Base-by-base conservation (phyloP, 2,797 vertebrate genomes). In the Pelobates cultripes region DNA sequence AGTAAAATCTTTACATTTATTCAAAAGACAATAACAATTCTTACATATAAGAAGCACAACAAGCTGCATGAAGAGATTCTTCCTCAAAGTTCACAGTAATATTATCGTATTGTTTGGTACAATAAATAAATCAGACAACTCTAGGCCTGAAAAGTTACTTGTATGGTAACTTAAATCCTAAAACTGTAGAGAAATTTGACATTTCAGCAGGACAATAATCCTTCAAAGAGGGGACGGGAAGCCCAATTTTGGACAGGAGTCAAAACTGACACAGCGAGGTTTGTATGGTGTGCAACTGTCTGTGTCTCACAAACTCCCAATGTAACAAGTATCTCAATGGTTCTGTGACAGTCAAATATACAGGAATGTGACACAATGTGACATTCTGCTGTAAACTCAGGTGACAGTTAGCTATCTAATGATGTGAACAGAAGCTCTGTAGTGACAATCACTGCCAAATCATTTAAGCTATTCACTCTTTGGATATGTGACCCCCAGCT, bases 311-410 rank as follows among this genome's bases (percentile, higher is more conserved):
- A 13, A 17, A 4, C 12, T 63, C 7, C 8, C 55, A 73, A 63
- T 60, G n/a, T 63, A 63, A 63, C 55, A 45, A 28, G 14, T 64
- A 45, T 60, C 43, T 66, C 10, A 63, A 13, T 43, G 67, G 45
- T 40, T 69, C 13, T 10, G 12, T 57, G 66, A 77, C 75, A 77
- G 15, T 43, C 64, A 67, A 4, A 42, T 53, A 3, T 9, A 68
- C 75, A 44, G 6, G 4, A 64, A 64, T 61, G 63, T 77, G 75
- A 69, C 64, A 77, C 47, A 55, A 43, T 77, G 45, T 77, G 75
- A 77, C 75, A 77, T 7, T 17, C 51, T 57, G 43, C 51, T 70
- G 40, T 69, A 40, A 53, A 67, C n/a, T 60, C 17, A 15, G 28
- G 53, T 64, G 57, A 67, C 44, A 66, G 9, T 76, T 14, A 51